phyloP scores from a whole-genome alignment of 1,140 invertebrate genomes.

The Eriocheir sinensis region DNA sequence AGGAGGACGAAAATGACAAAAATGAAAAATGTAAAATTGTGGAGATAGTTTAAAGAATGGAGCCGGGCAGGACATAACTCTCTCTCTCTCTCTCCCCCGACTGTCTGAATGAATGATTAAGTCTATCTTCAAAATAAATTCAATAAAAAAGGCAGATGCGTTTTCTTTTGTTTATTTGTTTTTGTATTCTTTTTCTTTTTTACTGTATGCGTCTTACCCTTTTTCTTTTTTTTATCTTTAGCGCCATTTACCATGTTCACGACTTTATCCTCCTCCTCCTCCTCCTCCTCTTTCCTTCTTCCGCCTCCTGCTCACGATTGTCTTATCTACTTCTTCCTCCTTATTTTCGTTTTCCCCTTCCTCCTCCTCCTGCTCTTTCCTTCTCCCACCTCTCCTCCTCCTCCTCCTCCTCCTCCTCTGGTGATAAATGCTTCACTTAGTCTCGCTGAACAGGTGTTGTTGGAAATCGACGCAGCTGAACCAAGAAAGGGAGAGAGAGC shows the following conservation, averaged over 20 bases:
- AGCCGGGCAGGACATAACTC: background rate
- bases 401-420: background rate
- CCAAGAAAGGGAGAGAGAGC: background rate
- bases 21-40: too few species aligned
- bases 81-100: background rate
- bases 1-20: too few species aligned
- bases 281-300: background rate
- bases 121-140: too few species aligned
- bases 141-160: too few species aligned
- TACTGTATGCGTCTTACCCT: background rate
- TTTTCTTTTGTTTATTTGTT: too few species aligned
- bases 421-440: background rate
- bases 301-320: background rate
- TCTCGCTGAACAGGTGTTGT: background rate
- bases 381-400: background rate
- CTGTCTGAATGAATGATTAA: too few species aligned
- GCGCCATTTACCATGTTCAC: too few species aligned
- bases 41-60: too few species aligned
- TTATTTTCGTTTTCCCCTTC: background rate
- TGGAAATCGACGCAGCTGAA: slow-evolving; percentile 21
- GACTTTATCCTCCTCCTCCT: too few species aligned
- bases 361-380: too few species aligned
- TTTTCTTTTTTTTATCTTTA: background rate
- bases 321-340: background rate
- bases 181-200: background rate